Conservation (phyloP, 2,888 invertebrate genomes). For the Empis livida region DNA sequence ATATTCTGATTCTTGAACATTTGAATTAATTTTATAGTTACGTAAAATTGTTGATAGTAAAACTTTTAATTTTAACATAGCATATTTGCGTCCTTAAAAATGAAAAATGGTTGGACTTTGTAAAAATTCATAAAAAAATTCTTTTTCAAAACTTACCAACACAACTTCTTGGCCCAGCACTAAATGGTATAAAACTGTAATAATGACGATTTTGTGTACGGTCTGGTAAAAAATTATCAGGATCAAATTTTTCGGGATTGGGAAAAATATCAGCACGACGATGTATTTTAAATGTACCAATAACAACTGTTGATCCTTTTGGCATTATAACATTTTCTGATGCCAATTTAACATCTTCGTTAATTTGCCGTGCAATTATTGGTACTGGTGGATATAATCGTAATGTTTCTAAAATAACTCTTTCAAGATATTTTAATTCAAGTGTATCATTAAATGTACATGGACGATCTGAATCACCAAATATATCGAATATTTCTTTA, state of each 20-base stretch:
- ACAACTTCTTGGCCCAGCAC: slow-evolving; percentile 68
- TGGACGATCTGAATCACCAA: slow-evolving; percentile 63
- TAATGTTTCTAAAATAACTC: slow-evolving; percentile 63
- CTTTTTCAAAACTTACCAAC: slow-evolving; percentile 40
- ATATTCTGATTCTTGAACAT: slow-evolving; percentile 51
- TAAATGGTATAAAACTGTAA: slow-evolving; percentile 69
- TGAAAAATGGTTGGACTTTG: neutral
- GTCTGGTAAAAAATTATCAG: slow-evolving; percentile 69
- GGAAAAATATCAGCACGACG: slow-evolving; percentile 52
- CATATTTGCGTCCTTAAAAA: slow-evolving; percentile 52
- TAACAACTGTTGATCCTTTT: slow-evolving; percentile 54
- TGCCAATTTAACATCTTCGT: slow-evolving; percentile 49
- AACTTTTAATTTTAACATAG: slow-evolving; percentile 64
- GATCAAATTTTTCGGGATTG: slow-evolving; percentile 58
- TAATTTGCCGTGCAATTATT: slow-evolving; percentile 57
- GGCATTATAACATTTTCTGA: slow-evolving; percentile 53
- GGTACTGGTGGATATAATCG: slow-evolving; percentile 72
- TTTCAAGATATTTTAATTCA: slow-evolving; percentile 69
- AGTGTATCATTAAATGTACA: slow-evolving; percentile 65
- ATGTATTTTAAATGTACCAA: slow-evolving; percentile 54
- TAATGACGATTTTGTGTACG: slow-evolving; percentile 61
- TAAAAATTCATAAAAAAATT: neutral
- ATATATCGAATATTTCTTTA: slow-evolving; percentile 60
- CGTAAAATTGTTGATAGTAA: slow-evolving; percentile 57
- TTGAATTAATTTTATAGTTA: slow-evolving; percentile 50